Percentiles rank a stretch among this genome's conserved stretches.
Conservation (phyloP, 2,113 vertebrate genomes). For the Amphiprion percula region DNA sequence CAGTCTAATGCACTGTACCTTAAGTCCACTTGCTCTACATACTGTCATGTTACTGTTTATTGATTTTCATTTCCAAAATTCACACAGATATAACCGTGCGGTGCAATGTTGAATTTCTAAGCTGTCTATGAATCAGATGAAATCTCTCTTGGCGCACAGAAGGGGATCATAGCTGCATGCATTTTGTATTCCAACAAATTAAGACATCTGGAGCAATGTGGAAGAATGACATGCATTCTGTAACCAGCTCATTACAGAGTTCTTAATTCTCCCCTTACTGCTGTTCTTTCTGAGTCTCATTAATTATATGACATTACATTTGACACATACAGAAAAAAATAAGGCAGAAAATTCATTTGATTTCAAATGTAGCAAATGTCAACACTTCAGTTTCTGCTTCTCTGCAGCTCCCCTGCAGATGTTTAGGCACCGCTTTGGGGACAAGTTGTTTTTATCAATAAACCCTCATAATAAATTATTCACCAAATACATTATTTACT, state of each 20-base stretch:
- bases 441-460: slow-evolving; percentile 56
- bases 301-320: slow-evolving; percentile 19
- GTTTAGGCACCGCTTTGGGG: slow-evolving; percentile 1
- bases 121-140: slow-evolving; percentile 23
- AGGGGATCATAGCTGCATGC: neutral
- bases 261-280: slow-evolving; percentile 8
- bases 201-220: neutral
- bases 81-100: slow-evolving; percentile 9
- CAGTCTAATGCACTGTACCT: neutral
- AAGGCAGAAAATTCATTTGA: slow-evolving; percentile 6
- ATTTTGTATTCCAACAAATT: neutral
- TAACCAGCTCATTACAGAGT: slow-evolving; percentile 11
- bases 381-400: neutral
- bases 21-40: neutral
- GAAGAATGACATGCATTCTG: neutral
- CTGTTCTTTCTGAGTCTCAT: slow-evolving; percentile 6
- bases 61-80: slow-evolving; percentile 13
- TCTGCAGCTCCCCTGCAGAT: slow-evolving; percentile 38
- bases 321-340: neutral
- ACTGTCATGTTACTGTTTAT: neutral
- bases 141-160: slow-evolving; percentile 7
- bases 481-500: slow-evolving; percentile 55
- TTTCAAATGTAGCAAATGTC: slow-evolving; percentile 17
- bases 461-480: slow-evolving; percentile 64
- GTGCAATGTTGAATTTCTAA: neutral